Conservation (phyloP, 2,888 invertebrate species). For the Noctua janthe region DNA sequence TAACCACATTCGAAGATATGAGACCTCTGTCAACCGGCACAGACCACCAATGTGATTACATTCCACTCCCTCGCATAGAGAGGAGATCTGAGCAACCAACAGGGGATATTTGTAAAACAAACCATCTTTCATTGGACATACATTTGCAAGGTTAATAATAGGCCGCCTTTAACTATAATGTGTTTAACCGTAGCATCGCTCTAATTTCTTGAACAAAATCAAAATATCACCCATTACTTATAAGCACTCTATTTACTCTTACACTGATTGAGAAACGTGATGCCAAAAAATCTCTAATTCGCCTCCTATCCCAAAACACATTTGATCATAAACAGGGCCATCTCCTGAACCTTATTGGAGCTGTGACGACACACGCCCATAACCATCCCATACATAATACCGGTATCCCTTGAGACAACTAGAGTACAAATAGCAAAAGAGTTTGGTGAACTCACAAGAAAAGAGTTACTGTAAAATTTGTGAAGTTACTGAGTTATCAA, state of each 20-base stretch:
- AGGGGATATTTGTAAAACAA: not conserved
- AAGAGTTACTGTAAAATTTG: not conserved
- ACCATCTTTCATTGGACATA: not conserved
- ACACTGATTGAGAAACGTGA: not conserved
- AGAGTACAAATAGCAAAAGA: constrained; percentile 7
- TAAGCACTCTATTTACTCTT: not conserved
- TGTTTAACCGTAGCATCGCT: not conserved
- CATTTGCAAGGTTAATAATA: too few species aligned
- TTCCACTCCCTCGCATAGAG: not conserved
- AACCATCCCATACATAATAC: constrained; percentile 32
- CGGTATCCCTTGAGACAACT: constrained; percentile 31
- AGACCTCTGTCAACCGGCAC: not conserved
- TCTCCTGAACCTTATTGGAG: not conserved
- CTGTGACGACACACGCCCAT: constrained; percentile 1
- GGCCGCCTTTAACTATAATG: not conserved
- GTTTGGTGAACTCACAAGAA: not conserved
- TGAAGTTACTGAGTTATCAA: not conserved
- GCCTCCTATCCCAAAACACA: not conserved
- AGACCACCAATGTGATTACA: not conserved
- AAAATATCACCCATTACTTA: not conserved
- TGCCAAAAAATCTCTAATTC: not conserved
- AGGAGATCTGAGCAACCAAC: not conserved
- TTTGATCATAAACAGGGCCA: constrained; percentile 9
- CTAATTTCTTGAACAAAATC: not conserved
- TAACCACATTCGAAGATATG: not conserved